Evolutionary conservation across 2,113 vertebrate species (phyloP).

Genomic region (Rhabdornis inornatus): DNA sequence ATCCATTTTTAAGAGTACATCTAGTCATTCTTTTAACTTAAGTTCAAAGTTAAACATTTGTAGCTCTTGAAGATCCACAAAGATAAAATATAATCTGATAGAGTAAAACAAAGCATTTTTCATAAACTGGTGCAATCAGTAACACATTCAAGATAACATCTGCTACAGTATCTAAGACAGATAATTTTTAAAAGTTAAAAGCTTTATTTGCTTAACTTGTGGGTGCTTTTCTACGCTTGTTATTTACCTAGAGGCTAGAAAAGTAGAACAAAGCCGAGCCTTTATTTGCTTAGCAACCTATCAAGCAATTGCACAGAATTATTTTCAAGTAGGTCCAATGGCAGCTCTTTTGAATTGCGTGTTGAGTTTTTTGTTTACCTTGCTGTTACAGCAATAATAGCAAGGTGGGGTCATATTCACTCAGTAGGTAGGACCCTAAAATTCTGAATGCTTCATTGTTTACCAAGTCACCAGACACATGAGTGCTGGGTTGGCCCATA

Average conservation of each 20-base stretch:
- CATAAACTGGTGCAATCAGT: neutral
- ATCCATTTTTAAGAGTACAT: neutral
- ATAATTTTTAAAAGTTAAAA: conserved; percentile 30
- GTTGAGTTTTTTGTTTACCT: conserved; percentile 60
- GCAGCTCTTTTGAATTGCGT: conserved; percentile 23
- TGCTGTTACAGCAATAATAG: conserved; percentile 48
- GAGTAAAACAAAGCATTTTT: neutral
- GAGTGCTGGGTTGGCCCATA: conserved; percentile 49
- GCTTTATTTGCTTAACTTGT: conserved; percentile 27
- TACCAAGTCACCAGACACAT: conserved; percentile 45
- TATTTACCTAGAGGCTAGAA: conserved; percentile 52
- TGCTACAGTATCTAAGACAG: neutral
- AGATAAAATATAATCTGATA: neutral
- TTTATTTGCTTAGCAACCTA: conserved; percentile 61
- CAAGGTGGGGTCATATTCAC: conserved; percentile 43
- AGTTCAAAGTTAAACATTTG: neutral
- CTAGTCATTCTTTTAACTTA: neutral
- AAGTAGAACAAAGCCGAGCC: conserved; percentile 42
- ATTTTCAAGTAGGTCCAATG: conserved; percentile 45
- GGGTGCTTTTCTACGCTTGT: neutral
- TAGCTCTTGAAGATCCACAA: neutral
- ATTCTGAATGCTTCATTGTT: conserved; percentile 61
- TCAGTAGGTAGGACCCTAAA: conserved; percentile 47
- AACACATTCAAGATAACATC: neutral
- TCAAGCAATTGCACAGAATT: conserved; percentile 8